Evolutionary conservation across 1,140 invertebrate genomes (phyloP).

Genomic region (Hormaphis cornu): DNA sequence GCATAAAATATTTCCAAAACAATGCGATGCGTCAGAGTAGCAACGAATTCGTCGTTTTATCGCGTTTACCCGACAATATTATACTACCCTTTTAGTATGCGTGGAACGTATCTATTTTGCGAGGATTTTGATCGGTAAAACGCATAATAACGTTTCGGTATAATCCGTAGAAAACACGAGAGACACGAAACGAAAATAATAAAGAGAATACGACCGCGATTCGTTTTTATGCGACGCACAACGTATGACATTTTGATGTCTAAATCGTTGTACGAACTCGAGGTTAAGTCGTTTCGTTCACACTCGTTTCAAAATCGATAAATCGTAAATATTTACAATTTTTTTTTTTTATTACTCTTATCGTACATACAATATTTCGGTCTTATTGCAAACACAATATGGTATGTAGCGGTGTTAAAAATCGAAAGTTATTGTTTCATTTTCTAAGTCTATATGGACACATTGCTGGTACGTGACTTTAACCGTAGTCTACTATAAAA

Average conservation of each 20-base stretch:
- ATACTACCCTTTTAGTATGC: too few species aligned
- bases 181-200: neutral
- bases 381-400: neutral
- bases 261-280: neutral
- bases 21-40: too few species aligned
- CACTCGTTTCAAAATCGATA: neutral
- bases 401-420: too few species aligned
- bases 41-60: too few species aligned
- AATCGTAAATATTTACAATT: neutral
- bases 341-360: neutral
- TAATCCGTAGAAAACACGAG: neutral
- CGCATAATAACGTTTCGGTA: neutral
- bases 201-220: neutral
- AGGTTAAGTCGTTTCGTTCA: neutral
- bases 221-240: neutral
- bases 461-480: too few species aligned
- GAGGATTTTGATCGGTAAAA: neutral
- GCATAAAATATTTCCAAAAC: too few species aligned
- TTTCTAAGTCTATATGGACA: too few species aligned
- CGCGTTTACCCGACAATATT: too few species aligned
- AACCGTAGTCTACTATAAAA: too few species aligned
- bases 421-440: too few species aligned
- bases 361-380: neutral
- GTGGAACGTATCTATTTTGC: too few species aligned
- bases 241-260: neutral